A percentile compares a stretch with the other conserved stretches of the same genome.
These are phyloP conservation scores for Oryzaephilus surinamensis DNA, from an alignment of 1,140 invertebrate genomes.

Conservation along the genomic window DNA sequence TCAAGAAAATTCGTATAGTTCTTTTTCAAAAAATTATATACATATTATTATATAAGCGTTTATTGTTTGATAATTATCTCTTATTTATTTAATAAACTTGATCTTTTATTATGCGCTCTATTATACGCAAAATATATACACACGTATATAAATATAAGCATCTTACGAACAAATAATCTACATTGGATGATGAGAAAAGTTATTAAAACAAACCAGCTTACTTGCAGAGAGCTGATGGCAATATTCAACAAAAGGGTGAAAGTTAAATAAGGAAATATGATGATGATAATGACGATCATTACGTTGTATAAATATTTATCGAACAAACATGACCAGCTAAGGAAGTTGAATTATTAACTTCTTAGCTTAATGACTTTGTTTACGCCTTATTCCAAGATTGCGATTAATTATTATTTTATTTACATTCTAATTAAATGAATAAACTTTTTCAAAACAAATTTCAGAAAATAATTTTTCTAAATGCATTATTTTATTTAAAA, in stretches of 20 bases:
- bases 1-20: conserved; percentile 4
- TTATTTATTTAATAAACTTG: conserved; percentile 4
- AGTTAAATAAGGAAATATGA: conserved; percentile 12
- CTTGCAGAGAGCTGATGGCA: conserved; percentile 7
- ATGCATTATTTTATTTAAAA: too few relatives aligned
- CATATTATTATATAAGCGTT: conserved; percentile 1
- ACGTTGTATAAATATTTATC: conserved; percentile 10
- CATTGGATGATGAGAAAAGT: conserved; percentile 2
- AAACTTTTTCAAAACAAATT: too few relatives aligned
- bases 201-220: conserved; percentile 9
- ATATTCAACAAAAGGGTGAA: conserved; percentile 12
- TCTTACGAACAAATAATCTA: too few relatives aligned
- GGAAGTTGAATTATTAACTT: conserved; percentile 8
- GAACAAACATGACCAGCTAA: conserved; percentile 8
- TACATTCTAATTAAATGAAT: too few relatives aligned
- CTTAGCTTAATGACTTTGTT: too few relatives aligned
- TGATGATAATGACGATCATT: conserved; percentile 12
- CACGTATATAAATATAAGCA: too few relatives aligned
- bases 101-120: neutral
- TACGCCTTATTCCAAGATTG: too few relatives aligned
- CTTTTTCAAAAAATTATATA: conserved; percentile 6
- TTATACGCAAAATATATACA: neutral
- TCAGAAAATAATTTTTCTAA: too few relatives aligned
- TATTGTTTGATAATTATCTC: conserved; percentile 1
- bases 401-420: too few relatives aligned